A percentile compares a stretch with the other conserved stretches of the same genome.
Conservation (phyloP, 2,888 invertebrate species). For the Acanthosoma haemorrhoidale region DNA sequence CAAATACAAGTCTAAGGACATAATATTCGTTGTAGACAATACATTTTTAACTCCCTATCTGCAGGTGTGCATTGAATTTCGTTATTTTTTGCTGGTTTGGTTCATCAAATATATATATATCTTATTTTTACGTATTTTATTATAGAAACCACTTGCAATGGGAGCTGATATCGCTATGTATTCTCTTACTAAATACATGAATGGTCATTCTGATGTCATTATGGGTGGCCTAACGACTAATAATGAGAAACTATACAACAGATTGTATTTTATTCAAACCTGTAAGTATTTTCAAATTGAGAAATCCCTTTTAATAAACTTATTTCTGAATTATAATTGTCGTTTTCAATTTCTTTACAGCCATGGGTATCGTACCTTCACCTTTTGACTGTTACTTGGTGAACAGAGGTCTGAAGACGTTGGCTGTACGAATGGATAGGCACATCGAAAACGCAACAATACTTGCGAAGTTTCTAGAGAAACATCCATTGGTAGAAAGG, state of each 20-base stretch:
- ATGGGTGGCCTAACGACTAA: constrained; percentile 87
- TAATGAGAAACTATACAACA: constrained; percentile 62
- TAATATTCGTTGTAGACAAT: constrained; percentile 82
- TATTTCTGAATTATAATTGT: no score
- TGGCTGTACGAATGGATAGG: constrained; percentile 84
- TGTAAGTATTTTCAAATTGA: constrained; percentile 51
- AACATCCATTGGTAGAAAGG: constrained; percentile 69
- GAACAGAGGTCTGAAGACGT: constrained; percentile 87
- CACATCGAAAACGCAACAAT: constrained; percentile 72
- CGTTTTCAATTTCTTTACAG: constrained; percentile 52
- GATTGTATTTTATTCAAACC: constrained; percentile 80
- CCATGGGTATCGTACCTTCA: constrained; percentile 88
- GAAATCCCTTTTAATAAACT: not conserved
- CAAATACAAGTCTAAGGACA: constrained; percentile 49
- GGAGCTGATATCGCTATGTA: constrained; percentile 90
- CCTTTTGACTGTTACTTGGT: constrained; percentile 95
- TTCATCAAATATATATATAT: not conserved
- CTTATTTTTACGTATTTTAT: constrained; percentile 5
- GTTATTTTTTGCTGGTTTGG: not conserved
- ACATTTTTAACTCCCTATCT: constrained; percentile 91
- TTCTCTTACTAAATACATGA: constrained; percentile 96
- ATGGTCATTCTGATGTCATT: constrained; percentile 94
- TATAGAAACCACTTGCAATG: constrained; percentile 74
- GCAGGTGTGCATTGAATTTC: constrained; percentile 51
- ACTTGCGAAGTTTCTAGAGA: constrained; percentile 75